These are phyloP conservation scores for Drosophila mauritiana DNA, from an alignment of 1,140 invertebrate genomes.

Conservation along the genomic window DNA sequence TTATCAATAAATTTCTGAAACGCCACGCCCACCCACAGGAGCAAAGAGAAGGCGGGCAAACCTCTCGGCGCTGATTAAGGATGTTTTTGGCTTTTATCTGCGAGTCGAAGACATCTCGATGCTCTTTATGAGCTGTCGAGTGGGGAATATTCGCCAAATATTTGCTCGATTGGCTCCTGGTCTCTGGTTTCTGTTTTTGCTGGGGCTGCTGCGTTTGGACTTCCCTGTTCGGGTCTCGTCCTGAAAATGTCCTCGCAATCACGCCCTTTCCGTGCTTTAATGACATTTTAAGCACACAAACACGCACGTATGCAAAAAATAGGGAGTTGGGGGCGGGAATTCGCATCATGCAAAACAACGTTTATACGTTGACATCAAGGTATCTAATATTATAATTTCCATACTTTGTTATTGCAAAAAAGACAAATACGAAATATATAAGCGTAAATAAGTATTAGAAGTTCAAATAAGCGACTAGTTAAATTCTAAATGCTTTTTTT, in stretches of 20 bases:
- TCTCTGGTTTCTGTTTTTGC: background rate
- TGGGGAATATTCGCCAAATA: slow-evolving; percentile 41
- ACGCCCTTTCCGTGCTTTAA: slow-evolving; percentile 59
- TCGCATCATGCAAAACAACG: slow-evolving; percentile 9
- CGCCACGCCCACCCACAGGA: slow-evolving; percentile 4
- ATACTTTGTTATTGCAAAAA: too few relatives aligned
- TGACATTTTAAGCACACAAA: slow-evolving; percentile 75
- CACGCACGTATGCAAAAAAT: slow-evolving; percentile 28
- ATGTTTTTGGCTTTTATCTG: slow-evolving; percentile 73
- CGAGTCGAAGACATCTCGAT: slow-evolving; percentile 44
- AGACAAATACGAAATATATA: too few relatives aligned
- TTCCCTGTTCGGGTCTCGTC: slow-evolving; percentile 12
- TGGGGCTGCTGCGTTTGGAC: background rate
- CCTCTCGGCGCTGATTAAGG: slow-evolving; percentile 66
- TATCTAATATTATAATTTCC: too few relatives aligned
- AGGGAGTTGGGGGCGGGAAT: background rate
- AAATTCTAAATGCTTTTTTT: too few relatives aligned
- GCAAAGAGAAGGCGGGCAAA: slow-evolving; percentile 18
- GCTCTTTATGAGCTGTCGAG: slow-evolving; percentile 48
- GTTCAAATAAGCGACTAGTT: too few relatives aligned
- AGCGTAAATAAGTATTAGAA: too few relatives aligned
- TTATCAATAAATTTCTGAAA: slow-evolving; percentile 80
- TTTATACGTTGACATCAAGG: slow-evolving; percentile 37
- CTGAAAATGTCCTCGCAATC: slow-evolving; percentile 32
- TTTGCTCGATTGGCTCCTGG: slow-evolving; percentile 38